Base-by-base conservation (phyloP, 2,113 vertebrate genomes). In the Elaphurus davidianus region DNA sequence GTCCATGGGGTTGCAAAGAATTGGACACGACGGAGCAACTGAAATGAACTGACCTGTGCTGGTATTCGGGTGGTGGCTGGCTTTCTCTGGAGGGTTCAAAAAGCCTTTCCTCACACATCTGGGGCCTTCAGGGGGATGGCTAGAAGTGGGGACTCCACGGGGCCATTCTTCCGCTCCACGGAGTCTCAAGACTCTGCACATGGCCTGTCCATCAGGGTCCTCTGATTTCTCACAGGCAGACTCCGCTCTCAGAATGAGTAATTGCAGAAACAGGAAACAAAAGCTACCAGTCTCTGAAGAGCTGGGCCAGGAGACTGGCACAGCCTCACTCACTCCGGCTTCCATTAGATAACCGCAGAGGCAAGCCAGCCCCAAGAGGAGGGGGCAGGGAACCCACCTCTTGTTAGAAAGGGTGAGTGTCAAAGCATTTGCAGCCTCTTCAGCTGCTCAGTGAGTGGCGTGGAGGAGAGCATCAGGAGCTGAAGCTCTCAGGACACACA, bases 401-500 rank as follows among this genome's bases (percentile, higher is more conserved):
- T 43, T 36, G 76, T 27, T 27, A 7, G 40, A 57, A 82, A 27
- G 76, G 59, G 12, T 50, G 30, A 82, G 2, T 47, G 16, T 33
- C 47, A 85, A 47, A 50, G 17, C 17, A 4, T 21, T 50, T 16
- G 17, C 2, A 40, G 33, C 15, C n/a, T 36, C 62, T 83, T 17
- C 52, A 27, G 52, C 14, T 7, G 3, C 21, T 17, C 33, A 1
- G 17, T 5, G 27, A 1, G 5, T 55, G 62, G 45, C 1, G 0
- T 14, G 13, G 52, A 14, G 2, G 45, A 23, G 28, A 30, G 40
- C 16, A 14, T 9, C 27, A 6, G 85, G n/a, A 28, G 27, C 12
- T 17, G 36, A 62, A 55, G 11, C 21, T 95, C 43, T 43, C 1
- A 25, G 50, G 43, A 50, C 33, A 45, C 10, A 76, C 57, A 52